Conservation (phyloP, 2,888 invertebrate species). For the Dryobota labecula region DNA sequence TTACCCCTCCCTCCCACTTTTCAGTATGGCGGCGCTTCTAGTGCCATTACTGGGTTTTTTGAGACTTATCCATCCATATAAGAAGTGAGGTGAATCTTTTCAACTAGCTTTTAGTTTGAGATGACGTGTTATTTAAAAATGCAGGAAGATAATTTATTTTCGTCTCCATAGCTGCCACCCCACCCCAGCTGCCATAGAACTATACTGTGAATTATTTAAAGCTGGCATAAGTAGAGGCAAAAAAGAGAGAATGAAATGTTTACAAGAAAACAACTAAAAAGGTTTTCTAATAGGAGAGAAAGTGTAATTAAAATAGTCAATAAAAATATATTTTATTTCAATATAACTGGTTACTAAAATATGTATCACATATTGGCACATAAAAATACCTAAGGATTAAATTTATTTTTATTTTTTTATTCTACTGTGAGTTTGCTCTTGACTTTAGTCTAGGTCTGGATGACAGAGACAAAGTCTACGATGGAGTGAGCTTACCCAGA, state of each 20-base stretch:
- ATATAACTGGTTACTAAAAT: constrained; percentile 60
- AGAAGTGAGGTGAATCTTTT: constrained; percentile 40
- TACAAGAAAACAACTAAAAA: constrained; percentile 79
- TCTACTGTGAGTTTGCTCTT: no score
- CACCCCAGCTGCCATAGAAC: constrained; percentile 93
- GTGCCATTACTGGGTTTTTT: constrained; percentile 42
- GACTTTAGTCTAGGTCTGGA: no score
- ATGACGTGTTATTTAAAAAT: constrained; percentile 9
- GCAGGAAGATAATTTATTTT: neutral
- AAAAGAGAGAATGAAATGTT: constrained; percentile 92
- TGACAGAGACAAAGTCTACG: no score
- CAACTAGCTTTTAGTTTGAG: constrained; percentile 26
- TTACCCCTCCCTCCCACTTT: constrained; percentile 16
- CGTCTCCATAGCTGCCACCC: no score
- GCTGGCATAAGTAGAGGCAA: constrained; percentile 96
- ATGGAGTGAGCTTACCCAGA: no score
- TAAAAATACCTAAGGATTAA: constrained; percentile 44
- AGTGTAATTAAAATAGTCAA: constrained; percentile 66
- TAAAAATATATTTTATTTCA: constrained; percentile 66
- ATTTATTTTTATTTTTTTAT: no score
- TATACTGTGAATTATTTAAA: constrained; percentile 98
- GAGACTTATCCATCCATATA: constrained; percentile 33
- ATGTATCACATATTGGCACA: constrained; percentile 59
- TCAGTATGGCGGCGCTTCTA: constrained; percentile 31
- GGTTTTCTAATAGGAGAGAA: constrained; percentile 40